A percentile compares a stretch with the other conserved stretches of the same genome.
phyloP scores from a whole-genome alignment of 1,140 invertebrate species.

The Leucophenga varia region DNA sequence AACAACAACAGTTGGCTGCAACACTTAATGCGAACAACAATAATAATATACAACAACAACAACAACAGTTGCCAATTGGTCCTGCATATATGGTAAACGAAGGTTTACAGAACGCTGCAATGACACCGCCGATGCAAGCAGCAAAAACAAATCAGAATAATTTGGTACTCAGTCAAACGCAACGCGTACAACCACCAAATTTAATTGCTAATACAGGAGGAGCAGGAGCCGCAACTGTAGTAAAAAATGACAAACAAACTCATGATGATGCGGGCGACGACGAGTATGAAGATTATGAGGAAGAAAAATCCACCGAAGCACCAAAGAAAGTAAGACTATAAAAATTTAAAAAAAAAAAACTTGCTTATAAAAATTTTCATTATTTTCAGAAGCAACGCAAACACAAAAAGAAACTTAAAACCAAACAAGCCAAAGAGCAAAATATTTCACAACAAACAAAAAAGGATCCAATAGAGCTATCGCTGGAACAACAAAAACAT shows the following conservation, averaged over 20 bases:
- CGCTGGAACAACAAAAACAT: slow-evolving; percentile 42
- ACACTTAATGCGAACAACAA: too few species aligned
- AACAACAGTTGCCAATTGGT: slow-evolving; percentile 6
- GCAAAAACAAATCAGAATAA: not conserved
- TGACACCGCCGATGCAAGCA: slow-evolving; percentile 12
- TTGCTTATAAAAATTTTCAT: not conserved
- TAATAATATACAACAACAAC: slow-evolving; percentile 20
- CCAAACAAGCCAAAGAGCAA: slow-evolving; percentile 11
- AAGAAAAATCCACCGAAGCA: slow-evolving; percentile 50
- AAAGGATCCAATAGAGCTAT: slow-evolving; percentile 44
- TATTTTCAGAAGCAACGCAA: slow-evolving; percentile 42
- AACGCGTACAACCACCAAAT: slow-evolving; percentile 17
- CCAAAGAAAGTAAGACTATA: slow-evolving; percentile 39
- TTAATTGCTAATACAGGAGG: not conserved
- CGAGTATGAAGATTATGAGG: slow-evolving; percentile 51
- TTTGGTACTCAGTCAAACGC: not conserved
- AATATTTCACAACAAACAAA: slow-evolving; percentile 2
- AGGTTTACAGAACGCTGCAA: not conserved
- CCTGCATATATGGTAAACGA: slow-evolving; percentile 19
- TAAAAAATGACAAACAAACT: slow-evolving; percentile 22
- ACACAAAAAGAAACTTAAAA: slow-evolving; percentile 45
- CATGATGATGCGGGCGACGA: slow-evolving; percentile 17
- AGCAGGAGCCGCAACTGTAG: slow-evolving; percentile 25
- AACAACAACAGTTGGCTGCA: slow-evolving; percentile 10
- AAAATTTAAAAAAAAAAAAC: not conserved